Base-by-base conservation (phyloP, 2,888 invertebrate species). In the Drosophila koepferae region DNA sequence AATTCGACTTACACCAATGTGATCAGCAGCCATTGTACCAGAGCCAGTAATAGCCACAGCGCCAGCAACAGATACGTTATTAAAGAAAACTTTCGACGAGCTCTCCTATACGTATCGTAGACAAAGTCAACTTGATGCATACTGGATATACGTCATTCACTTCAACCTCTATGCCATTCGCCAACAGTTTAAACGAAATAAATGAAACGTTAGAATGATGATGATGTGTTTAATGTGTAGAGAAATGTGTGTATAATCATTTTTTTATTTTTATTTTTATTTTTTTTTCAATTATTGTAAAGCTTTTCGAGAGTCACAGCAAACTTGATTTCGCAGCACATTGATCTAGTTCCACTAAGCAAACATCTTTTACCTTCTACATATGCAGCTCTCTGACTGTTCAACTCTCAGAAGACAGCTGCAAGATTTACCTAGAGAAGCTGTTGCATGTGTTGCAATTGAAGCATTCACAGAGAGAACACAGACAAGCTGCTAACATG, bases 1-100 rank as follows among this genome's bases (percentile, higher is more conserved):
- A 8, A 18, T 9, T 34, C 6, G 8, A 82, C 86, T 80, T 59
- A 82, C 81, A 68, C 6, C 3, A 63, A 14, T 14, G 18, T n/a
- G 40, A 80, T 38, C 5, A 63, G 0, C 2, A 54, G 1, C 81
- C 86, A 82, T 40, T 80, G 86, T 1, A 6, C 2, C 1, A 85
- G 8, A 6, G 73, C 77, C 54, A 80, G 1, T 0, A 58, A 0
- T 12, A 80, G 43, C 66, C 63, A 80, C 20, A 63, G 0, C 3
- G 20, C 1, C n/a, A 79, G 48, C 44, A 70, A 16, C 1, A 61
- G 1, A 36, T 61, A 80, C 0, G 63, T 55, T 41, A 58, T 60
- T 5, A 63, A 3, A 1, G 67, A 36, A 54, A 79, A 79, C 36
- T 60, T 67, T 18, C 44, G 12, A 8, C 77, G 72, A 4, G 64